These are phyloP conservation scores for Sebastiscus albofasciatus DNA, from an alignment of 2,797 vertebrate genomes.

Conservation along the genomic window DNA sequence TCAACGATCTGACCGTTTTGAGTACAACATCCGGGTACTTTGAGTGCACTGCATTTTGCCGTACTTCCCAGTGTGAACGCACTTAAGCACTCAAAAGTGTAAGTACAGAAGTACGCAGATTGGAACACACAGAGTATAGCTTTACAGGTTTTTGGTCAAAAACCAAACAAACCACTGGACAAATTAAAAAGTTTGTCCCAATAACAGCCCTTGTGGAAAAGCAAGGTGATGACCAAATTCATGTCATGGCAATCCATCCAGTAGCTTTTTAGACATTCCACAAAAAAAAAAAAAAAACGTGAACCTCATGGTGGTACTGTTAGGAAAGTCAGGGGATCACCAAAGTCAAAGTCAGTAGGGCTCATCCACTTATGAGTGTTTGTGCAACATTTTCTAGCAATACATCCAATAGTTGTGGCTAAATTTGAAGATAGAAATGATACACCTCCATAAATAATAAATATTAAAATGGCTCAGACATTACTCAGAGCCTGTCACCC, in stretches of 20 bases:
- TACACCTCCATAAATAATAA: background rate
- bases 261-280: background rate
- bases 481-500: background rate
- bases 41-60: no score
- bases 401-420: background rate
- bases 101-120: no score
- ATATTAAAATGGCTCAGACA: background rate
- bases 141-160: background rate
- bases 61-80: no score
- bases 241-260: background rate
- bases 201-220: background rate
- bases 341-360: background rate
- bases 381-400: accelerated
- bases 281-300: no score
- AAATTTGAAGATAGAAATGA: background rate
- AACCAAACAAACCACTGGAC: background rate
- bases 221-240: background rate
- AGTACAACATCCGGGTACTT: no score
- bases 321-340: no score
- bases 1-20: no score
- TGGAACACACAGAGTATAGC: background rate
- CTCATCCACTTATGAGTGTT: background rate
- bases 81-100: no score
- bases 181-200: no score
- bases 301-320: no score